Evolutionary conservation across 2,888 invertebrate genomes (phyloP).

Genomic region (Yponomeuta plumbellus): DNA sequence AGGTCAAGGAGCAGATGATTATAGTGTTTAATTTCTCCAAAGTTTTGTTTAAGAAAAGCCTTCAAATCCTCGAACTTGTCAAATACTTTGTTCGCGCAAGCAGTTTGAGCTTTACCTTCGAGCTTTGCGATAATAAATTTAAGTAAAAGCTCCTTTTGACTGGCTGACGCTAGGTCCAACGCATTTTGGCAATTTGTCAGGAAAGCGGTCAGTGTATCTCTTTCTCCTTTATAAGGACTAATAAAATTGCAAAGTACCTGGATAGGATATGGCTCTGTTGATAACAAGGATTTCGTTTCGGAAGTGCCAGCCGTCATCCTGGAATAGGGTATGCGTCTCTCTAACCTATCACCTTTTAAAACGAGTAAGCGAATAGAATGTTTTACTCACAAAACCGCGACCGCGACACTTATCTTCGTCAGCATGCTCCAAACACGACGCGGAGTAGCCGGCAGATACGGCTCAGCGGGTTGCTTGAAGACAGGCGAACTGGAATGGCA

Average conservation of each 20-base stretch:
- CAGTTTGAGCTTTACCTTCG: not conserved
- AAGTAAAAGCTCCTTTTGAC: constrained; percentile 8
- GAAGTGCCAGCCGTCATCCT: no score
- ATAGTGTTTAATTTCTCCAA: constrained; percentile 10
- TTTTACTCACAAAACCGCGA: no score
- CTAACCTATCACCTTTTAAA: no score
- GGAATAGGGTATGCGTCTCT: no score
- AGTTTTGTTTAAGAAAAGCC: not conserved
- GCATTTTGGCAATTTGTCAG: constrained; percentile 8
- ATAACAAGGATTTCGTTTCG: no score
- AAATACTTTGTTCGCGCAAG: not conserved
- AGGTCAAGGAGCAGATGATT: constrained; percentile 8
- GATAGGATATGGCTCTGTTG: no score
- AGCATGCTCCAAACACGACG: no score
- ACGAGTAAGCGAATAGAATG: no score
- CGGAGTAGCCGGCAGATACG: no score
- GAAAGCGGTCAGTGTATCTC: not conserved
- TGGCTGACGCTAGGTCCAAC: not conserved
- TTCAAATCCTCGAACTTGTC: not conserved
- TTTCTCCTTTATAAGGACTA: not conserved
- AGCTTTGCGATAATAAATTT: constrained; percentile 8
- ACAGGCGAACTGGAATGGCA: no score
- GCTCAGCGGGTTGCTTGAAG: no score
- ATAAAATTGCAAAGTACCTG: not conserved
- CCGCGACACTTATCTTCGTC: no score